A percentile compares a stretch with the other conserved stretches of the same genome.
Conservation (phyloP, 2,113 vertebrate genomes). For the Nibea coibor region DNA sequence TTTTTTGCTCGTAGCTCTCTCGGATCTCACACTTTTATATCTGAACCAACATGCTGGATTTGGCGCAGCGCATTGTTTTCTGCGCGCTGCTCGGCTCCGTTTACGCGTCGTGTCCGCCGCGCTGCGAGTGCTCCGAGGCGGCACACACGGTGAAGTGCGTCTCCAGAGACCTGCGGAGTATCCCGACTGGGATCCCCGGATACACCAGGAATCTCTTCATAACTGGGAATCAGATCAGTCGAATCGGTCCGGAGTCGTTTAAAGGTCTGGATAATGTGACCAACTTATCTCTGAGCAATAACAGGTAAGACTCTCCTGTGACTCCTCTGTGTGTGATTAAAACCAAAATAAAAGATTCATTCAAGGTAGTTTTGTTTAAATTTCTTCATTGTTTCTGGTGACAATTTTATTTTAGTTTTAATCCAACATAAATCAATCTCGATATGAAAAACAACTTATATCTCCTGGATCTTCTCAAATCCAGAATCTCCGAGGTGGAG, state of each 20-base stretch:
- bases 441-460: neutral
- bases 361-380: neutral
- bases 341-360: neutral
- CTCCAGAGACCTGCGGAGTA: conserved; percentile 79
- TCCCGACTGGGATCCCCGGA: conserved; percentile 81
- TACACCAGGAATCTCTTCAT: conserved; percentile 86
- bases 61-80: conserved; percentile 52
- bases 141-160: conserved; percentile 87
- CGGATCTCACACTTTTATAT: neutral
- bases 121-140: conserved; percentile 87
- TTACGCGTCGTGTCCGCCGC: conserved; percentile 75
- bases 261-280: conserved; percentile 81
- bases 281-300: conserved; percentile 83
- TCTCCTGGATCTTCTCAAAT: conserved; percentile 25
- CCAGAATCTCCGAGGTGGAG: conserved; percentile 81
- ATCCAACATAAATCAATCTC: neutral
- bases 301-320: conserved; percentile 75
- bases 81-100: conserved; percentile 67
- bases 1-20: neutral
- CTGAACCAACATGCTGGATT: conserved; percentile 67
- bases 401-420: neutral
- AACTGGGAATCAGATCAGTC: conserved; percentile 81
- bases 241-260: conserved; percentile 78
- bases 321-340: neutral
- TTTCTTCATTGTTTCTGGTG: neutral